Evolutionary conservation across 2,888 invertebrate species (phyloP), one percentile per base, ranked within the genome.

Genomic region (Cyclophora punctaria): DNA sequence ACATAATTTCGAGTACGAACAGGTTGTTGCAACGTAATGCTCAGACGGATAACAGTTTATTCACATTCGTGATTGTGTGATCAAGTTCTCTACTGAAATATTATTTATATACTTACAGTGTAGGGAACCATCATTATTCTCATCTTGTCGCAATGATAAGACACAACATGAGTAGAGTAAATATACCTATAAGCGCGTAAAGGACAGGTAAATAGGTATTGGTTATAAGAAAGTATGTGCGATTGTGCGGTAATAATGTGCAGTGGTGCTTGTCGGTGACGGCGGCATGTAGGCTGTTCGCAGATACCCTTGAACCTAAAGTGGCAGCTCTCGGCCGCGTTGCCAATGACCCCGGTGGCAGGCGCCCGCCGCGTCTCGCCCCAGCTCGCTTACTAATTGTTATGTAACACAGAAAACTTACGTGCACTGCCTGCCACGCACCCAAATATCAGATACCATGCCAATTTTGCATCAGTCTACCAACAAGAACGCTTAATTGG

Each of bases 311-410:
- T 87, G 86, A 89, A 89, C 89, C 84, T 85, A 84, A 71, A 86
- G 88, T 83, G 87, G 90, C 89, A 86, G 85, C 87, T 81, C 80
- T 83, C 83, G 85, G 84, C 83, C 89, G 86, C 84, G 78, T 89
- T 87, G 89, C 88, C 90, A 89, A 89, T 90, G 91, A 91, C 90
- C 90, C 88, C 88, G 83, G 82, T 83, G 82, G 53, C 89, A 89
- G 90, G 89, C 90, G 90, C 89, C 90, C 71, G 71, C 71, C 67
- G 60, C 67, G 59, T 61, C 63, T 56, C 67, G 62, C 73, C 69
- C 71, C 71, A 68, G 58, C 75, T 71, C 71, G 64, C 69, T 75
- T 70, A 80, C 83, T 85, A 84, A 86, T 85, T 85, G 81, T 86
- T 86, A 85, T 82, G 83, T 87, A 86, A 87, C 80, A 77, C 75